Evolutionary conservation across 1,140 invertebrate genomes (phyloP), one percentile per base, ranked within the genome.

Genomic region (Frieseomelitta varia): DNA sequence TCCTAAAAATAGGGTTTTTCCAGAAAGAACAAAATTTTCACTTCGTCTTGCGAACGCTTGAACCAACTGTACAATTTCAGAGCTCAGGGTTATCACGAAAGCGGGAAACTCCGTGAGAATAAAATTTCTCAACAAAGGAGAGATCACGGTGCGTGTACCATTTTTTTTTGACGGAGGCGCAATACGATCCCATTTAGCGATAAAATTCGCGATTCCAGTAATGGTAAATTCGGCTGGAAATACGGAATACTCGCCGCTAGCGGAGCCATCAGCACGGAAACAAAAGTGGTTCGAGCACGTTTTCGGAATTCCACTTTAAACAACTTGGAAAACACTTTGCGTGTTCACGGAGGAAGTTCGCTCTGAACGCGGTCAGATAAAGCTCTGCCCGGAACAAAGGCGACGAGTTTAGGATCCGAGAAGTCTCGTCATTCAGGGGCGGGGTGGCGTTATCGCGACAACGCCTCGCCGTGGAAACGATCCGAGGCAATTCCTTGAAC

Each of bases 401-500:
- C 24, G 53, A 56, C 30, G 53, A 63, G 1, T 39, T 34, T 19
- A 51, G 34, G 51, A 53, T 61, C 55, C 63, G n/a, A 24, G 74
- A 58, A 71, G 39, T 58, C 74, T 39, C 65, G 11, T 77, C 34
- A 56, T 56, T 39, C 74, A 21, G 51, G 61, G 58, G 14, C 63
- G 24, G 47, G 61, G 55, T n/a, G 10, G 27, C 73, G 73, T 58
- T n/a, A 65, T 78, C 81, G 51, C 56, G 24, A 12, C 58, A 24
- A 61, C 56, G n/a, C n/a, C n/a, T 24, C 71, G 27, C n/a, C 58
- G 27, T 58, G 27, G 53, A 67, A 72, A 34, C 56, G 21, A 84
- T 71, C 3, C 39, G 27, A 39, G n/a, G 47, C 75, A 69, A 72
- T 84, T 84, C 81, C 81, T 84, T 68, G 81, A 84, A 84, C 75